Base-by-base conservation (phyloP, 2,888 invertebrate genomes). In the Pristionchus japonicus region DNA sequence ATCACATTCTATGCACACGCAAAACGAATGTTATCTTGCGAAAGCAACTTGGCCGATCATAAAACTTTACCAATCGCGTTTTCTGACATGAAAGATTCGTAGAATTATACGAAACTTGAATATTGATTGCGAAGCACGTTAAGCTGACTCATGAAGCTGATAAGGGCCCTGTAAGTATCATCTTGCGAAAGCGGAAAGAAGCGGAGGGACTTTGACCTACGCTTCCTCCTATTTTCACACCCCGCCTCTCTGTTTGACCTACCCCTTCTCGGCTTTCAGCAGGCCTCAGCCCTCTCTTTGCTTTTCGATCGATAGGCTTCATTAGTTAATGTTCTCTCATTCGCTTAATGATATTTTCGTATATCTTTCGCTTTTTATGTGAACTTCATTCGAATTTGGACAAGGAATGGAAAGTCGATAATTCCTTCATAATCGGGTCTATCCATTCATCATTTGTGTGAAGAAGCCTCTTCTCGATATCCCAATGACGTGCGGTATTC, bases 391-490 rank as follows among this genome's bases (percentile, higher is more conserved):
- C n/a, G n/a, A n/a, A n/a, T n/a, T n/a, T n/a, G n/a, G n/a, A n/a
- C n/a, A n/a, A n/a, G n/a, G n/a, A n/a, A n/a, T n/a, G n/a, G n/a
- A 57, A 3, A 74, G 40, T 74, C 70, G 70, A 74, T 74, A 77
- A 20, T 0, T 23, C 15, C 23, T 31, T 34, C 15, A 34, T 67
- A 67, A 34, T 57, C 57, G 67, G 31, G 31, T 34, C 34, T 15
- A n/a, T n/a, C 27, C 64, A n/a, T 11, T 6, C 64, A 64, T 64
- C 27, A 47, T 47, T 40, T 77, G n/a, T n/a, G 1, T 27, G 43
- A n/a, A 11, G n/a, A 74, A 77, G 77, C 77, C 77, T 43, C 17
- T n/a, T 77, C 77, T 77, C 77, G 27, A 83, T 83, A 83, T 83
- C 82, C 52, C 20, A 0, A 52, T 83, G 82, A 83, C 82, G 82